Evolutionary conservation across 2,888 invertebrate genomes (phyloP), one percentile per base, ranked within the genome.

Genomic region (Busseola fusca): DNA sequence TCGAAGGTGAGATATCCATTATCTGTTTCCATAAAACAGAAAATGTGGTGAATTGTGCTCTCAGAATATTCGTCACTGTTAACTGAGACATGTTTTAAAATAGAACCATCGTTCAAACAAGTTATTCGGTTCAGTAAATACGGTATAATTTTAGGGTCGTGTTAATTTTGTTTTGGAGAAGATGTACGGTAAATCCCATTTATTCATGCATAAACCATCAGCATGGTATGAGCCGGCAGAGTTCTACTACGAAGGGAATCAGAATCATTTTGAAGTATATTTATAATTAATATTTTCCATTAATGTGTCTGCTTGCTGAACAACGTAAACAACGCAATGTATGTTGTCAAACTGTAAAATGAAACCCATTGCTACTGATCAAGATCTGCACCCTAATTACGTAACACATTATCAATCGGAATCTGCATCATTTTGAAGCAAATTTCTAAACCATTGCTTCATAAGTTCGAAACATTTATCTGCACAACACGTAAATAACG

Each of bases 1-100:
- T 52, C 25, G 57, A 57, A 62, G 59, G 73, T 78, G 76, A 76
- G 72, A 69, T 48, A 66, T n/a, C 30, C 71, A 25, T 80, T 80
- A 76, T 78, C 30, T 57, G 58, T 66, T 37, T 59, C 59, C 37
- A 34, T 74, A 64, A 25, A n/a, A 54, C 10, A 40, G 18, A 63
- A 48, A 45, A 60, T 74, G 40, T 42, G 34, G 18, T 30, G 21
- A 74, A 74, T 72, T 64, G 54, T 70, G 76, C 60, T 62, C 54
- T 74, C 14, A 42, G 16, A 63, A 64, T 66, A 76, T 66, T 72
- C 40, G 52, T 60, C 50, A 30, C 50, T 2, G 25, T 42, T 21
- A 34, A 42, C 21, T 14, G 16, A 34, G 21, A 30, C 14, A n/a
- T 27, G 18, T 18, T 63, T 63, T 10, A 14, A n/a, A 37, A 54